A percentile compares a stretch with the other conserved stretches of the same genome.
Conservation (phyloP, 2,888 invertebrate genomes). For the Lasioglossum pauxillum region DNA sequence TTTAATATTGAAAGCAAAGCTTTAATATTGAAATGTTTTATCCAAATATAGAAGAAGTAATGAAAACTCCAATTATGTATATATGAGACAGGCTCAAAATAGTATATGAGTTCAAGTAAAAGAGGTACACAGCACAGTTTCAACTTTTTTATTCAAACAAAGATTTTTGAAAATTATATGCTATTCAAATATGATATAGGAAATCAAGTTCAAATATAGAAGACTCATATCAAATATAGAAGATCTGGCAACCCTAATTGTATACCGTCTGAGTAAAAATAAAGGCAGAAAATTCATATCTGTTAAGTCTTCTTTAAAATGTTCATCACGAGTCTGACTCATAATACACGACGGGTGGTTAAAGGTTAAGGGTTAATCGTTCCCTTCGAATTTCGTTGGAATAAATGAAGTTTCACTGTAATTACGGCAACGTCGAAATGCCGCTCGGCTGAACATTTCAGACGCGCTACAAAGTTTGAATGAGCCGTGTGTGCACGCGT, state of each 20-base stretch:
- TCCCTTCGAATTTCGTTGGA: background rate
- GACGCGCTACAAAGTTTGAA: background rate
- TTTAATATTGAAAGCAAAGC: too few species aligned
- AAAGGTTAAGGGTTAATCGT: background rate
- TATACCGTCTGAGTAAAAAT: background rate
- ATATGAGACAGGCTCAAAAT: too few species aligned
- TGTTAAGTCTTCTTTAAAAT: background rate
- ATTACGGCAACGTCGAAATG: background rate
- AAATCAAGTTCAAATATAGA: too few species aligned
- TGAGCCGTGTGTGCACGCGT: background rate
- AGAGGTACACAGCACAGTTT: too few species aligned
- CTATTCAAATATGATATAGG: too few species aligned
- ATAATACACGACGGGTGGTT: background rate
- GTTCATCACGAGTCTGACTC: background rate
- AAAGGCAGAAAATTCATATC: background rate
- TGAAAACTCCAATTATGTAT: too few species aligned
- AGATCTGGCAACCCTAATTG: background rate
- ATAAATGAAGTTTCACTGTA: background rate
- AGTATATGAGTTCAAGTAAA: too few species aligned
- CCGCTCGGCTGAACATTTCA: background rate
- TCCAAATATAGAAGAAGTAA: too few species aligned
- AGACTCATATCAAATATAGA: too few species aligned
- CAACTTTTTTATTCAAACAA: too few species aligned
- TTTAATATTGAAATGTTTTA: too few species aligned
- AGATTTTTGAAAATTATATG: too few species aligned